Evolutionary conservation across 2,113 vertebrate genomes (phyloP), one percentile per base, ranked within the genome.

Genomic region (Laticauda colubrina): DNA sequence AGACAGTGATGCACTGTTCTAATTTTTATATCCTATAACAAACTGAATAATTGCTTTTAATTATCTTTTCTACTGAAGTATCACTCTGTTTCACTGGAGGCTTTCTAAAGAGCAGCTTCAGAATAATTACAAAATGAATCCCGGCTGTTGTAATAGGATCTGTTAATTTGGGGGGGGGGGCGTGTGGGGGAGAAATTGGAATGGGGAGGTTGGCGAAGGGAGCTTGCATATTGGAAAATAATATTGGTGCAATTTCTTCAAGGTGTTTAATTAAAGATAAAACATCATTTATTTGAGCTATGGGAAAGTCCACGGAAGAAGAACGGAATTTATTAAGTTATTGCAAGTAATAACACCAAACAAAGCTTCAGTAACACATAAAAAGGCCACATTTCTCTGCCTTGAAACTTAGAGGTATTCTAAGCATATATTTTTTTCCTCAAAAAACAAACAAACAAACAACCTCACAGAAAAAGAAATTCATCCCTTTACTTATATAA

Each of bases 41-140:
- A 86, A 90, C n/a, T 92, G 89, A 94, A 90, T 95, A 89, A 95
- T 93, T 56, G 91, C 89, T 95, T 95, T 94, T 94, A 95, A 94
- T 94, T 93, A 93, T 39, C 90, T 51, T 93, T 89, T 54, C 9
- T 56, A 34, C 81, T 89, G 86, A 85, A 93, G 91, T 90, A 92
- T 75, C 92, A 20, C 85, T 93, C n/a, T 18, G 43, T 90, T 93
- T 94, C 87, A 91, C 85, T 88, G 48, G 88, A 92, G 64, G n/a
- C 87, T 90, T 85, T 94, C 43, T 12, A 23, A 90, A 43, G 89
- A 94, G 39, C 29, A 95, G 87, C 51, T 53, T 87, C 15, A 54
- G 57, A 95, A 95, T 94, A 57, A 69, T 95, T 94, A 93, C 64
- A 92, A 0, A 75, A 86, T 90, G 87, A 29, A 64, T 61, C 55